Evolutionary conservation across 1,140 invertebrate genomes (phyloP), one percentile per base, ranked within the genome.

Genomic region (Drosophila lowei): DNA sequence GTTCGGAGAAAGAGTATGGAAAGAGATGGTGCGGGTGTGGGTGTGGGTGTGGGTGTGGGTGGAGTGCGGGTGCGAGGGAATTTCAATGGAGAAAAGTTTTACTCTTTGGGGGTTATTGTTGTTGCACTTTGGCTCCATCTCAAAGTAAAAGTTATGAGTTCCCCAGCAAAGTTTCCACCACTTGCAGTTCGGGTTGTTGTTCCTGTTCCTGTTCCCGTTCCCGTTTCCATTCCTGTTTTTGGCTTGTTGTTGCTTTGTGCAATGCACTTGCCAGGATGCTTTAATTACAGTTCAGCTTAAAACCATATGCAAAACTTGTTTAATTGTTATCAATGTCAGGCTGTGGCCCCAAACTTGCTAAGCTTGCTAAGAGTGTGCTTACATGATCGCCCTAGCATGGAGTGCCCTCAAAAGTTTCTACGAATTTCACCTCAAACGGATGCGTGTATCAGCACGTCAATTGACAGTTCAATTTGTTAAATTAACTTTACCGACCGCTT

Each of bases 91-190:
- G 55, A 49, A 81, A 81, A 83, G 74, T 86, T 88, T 66, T 63
- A 65, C 65, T 81, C 64, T 74, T 77, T 85, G 30, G 61, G 80
- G 73, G 56, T 44, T 76, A 60, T 68, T 76, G 72, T 75, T 76
- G 56, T 55, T 61, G 62, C 72, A 74, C 77, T 88, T 78, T 72
- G 65, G 70, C 74, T 59, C 44, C 74, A 60, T 68, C 80, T 86
- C 81, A 86, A 86, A 88, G 81, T 78, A 86, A 86, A 85, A 86
- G 81, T 86, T 86, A 86, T 88, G 81, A 80, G 81, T 75, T 86
- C 55, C 34, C 58, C 18, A 49, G 78, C 44, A 81, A 84, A 74
- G 84, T 61, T 84, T 76, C 52, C 30, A 73, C 64, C 58, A 42
- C 34, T 52, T 67, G 54, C 65, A 75, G 55, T 54, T 71, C 61